phyloP scores from a whole-genome alignment of 2,113 vertebrate species.

The Ia io region DNA sequence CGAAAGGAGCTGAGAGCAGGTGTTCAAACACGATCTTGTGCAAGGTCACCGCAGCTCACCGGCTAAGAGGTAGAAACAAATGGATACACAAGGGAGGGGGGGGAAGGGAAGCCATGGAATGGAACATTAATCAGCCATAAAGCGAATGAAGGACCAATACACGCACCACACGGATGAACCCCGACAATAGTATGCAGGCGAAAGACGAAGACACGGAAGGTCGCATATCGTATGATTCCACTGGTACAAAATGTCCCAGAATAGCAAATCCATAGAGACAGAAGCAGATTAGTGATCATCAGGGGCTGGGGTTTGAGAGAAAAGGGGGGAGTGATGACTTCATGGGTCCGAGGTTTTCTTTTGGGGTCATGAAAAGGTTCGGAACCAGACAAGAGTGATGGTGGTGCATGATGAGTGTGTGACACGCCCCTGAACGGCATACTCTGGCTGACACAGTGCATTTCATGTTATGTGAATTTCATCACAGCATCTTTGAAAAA shows the following conservation, averaged over 20 bases:
- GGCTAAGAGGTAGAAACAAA: neutral
- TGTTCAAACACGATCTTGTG: neutral
- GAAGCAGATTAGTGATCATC: neutral
- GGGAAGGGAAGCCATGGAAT: fast-evolving
- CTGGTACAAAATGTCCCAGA: neutral
- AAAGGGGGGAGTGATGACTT: fast-evolving
- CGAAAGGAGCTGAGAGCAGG: neutral
- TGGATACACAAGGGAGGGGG: fast-evolving
- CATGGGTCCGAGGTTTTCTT: fast-evolving
- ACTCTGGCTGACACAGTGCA: neutral
- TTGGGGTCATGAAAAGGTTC: fast-evolving
- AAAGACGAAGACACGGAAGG: neutral
- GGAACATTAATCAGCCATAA: neutral
- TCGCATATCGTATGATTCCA: fast-evolving
- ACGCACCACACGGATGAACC: fast-evolving
- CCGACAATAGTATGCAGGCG: fast-evolving
- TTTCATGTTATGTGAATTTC: neutral
- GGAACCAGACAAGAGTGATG: fast-evolving
- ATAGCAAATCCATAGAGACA: neutral
- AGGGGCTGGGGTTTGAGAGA: neutral
- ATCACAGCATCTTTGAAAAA: too few species aligned
- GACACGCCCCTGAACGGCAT: neutral
- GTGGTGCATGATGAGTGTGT: fast-evolving
- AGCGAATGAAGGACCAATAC: fast-evolving
- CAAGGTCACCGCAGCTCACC: neutral